Conservation (phyloP, 2,113 vertebrate species). For the Geothlypis trichas region DNA sequence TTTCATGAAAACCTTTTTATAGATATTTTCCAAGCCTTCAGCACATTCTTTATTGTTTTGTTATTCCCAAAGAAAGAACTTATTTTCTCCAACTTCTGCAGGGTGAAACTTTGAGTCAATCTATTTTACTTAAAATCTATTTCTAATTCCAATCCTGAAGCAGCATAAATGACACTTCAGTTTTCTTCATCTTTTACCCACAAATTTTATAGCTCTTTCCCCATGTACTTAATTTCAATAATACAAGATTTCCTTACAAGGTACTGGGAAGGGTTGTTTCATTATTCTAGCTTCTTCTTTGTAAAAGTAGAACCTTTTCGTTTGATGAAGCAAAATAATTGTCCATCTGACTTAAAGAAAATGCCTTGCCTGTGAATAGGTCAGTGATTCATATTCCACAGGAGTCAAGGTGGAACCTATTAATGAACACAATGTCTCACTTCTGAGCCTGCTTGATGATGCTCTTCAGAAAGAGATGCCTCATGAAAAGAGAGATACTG, state of each 20-base stretch:
- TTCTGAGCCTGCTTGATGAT: background rate
- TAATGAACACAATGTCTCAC: constrained; percentile 17
- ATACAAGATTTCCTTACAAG: background rate
- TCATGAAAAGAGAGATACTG: background rate
- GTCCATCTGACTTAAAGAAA: constrained; percentile 20
- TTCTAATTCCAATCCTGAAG: background rate
- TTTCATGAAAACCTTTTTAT: background rate
- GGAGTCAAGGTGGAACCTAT: constrained; percentile 26
- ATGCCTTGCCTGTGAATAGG: background rate
- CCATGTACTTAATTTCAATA: background rate
- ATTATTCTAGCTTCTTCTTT: background rate
- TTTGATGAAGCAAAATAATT: constrained; percentile 41
- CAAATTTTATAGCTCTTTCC: background rate
- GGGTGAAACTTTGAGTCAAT: background rate
- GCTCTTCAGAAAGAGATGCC: background rate
- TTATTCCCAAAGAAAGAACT: background rate
- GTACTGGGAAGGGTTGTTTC: background rate
- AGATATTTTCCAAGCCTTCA: background rate
- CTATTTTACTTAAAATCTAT: background rate
- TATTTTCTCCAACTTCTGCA: background rate
- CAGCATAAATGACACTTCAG: background rate
- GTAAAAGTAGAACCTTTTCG: background rate
- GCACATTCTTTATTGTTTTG: background rate
- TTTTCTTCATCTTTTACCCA: background rate
- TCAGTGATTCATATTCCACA: background rate